phyloP scores from a whole-genome alignment of 2,888 invertebrate genomes.

The Tanytarsus gracilentus region DNA sequence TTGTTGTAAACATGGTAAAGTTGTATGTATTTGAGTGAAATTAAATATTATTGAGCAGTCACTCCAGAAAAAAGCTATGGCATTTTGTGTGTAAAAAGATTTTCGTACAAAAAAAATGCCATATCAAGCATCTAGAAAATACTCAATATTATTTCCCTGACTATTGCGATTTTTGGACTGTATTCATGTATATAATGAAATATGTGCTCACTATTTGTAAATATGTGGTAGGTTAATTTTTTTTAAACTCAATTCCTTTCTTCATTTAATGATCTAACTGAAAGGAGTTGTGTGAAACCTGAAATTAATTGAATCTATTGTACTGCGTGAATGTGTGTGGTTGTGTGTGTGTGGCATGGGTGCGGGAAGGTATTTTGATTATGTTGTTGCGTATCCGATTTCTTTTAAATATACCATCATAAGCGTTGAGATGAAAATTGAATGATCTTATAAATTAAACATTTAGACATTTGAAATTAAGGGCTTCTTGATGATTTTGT shows the following conservation, averaged over 20 bases:
- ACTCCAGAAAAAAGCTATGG: no score
- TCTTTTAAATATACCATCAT: constrained; percentile 28
- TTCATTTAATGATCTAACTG: neutral
- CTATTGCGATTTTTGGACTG: constrained; percentile 38
- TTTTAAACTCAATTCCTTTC: constrained; percentile 16
- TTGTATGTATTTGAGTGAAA: no score
- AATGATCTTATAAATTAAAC: no score
- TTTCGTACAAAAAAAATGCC: constrained; percentile 20
- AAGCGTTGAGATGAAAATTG: constrained; percentile 1
- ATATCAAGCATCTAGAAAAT: neutral
- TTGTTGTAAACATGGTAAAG: no score
- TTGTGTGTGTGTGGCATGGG: neutral
- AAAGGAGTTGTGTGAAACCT: constrained; percentile 11
- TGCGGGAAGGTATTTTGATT: constrained; percentile 14
- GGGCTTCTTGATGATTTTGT: neutral
- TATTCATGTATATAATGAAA: constrained; percentile 39
- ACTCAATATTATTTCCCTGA: constrained; percentile 34
- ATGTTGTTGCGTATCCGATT: neutral
- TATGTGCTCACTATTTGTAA: constrained; percentile 26
- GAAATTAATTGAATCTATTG: constrained; percentile 18
- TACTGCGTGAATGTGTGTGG: constrained; percentile 24
- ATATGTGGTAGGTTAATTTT: constrained; percentile 21
- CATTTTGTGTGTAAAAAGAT: constrained; percentile 27
- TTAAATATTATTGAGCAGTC: no score
- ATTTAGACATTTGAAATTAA: neutral